A percentile compares a stretch with the other conserved stretches of the same genome.
Conservation (phyloP, 2,113 vertebrate genomes). For the Oreamnos americanus region DNA sequence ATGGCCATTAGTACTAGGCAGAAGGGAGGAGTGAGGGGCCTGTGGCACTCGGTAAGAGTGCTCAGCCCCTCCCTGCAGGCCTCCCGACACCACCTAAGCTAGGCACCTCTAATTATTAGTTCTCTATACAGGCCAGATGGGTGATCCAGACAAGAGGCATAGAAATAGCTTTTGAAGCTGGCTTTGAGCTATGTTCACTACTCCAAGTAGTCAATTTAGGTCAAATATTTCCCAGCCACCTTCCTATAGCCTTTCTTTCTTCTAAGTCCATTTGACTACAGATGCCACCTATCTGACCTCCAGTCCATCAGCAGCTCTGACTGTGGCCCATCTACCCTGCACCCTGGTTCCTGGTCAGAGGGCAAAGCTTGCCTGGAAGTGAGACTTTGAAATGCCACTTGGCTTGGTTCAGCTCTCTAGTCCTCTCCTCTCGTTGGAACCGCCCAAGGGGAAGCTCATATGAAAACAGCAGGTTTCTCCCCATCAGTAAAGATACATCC, state of each 20-base stretch:
- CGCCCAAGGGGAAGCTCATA: background rate
- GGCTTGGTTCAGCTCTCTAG: background rate
- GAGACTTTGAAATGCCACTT: background rate
- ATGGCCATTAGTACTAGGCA: background rate
- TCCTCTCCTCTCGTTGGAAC: background rate
- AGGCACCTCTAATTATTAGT: background rate
- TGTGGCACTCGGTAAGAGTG: background rate
- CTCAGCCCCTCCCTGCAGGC: background rate
- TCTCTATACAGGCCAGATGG: background rate
- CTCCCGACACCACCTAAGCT: too few species aligned
- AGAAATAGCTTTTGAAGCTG: background rate
- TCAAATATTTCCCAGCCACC: background rate
- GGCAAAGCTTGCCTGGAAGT: background rate
- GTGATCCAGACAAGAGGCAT: background rate
- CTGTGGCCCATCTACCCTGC: background rate
- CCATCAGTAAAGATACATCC: constrained; percentile 15
- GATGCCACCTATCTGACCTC: background rate
- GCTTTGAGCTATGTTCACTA: background rate
- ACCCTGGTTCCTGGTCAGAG: background rate
- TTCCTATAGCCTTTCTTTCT: background rate
- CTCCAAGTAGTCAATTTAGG: background rate
- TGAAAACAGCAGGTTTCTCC: constrained; percentile 35
- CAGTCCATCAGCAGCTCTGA: background rate
- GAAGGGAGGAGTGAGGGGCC: background rate
- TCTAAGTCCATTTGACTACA: background rate